Evolutionary conservation across 2,113 vertebrate species (phyloP).

Genomic region (Onychostruthus taczanowskii): DNA sequence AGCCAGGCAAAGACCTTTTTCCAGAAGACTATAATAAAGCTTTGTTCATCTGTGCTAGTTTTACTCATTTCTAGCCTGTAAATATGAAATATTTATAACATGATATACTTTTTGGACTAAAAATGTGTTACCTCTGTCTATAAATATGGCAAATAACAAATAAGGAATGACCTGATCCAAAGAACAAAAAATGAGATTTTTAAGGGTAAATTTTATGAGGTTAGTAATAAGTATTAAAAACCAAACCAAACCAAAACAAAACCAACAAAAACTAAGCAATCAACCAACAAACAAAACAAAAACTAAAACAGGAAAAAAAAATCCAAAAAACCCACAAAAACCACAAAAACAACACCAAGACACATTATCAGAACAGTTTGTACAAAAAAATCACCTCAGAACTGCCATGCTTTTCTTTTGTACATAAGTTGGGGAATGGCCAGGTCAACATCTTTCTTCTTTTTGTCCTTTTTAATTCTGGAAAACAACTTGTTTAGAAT

Average conservation of each 20-base stretch:
- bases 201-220: not conserved
- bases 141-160: not conserved
- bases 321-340: not conserved
- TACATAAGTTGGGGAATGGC: rapidly evolving
- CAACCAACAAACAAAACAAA: not conserved
- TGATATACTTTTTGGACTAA: not conserved
- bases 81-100: not conserved
- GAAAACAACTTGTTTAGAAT: not conserved
- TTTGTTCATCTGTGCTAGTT: not conserved
- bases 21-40: not conserved
- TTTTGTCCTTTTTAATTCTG: not conserved
- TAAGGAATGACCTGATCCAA: not conserved
- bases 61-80: not conserved
- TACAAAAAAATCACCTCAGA: rapidly evolving
- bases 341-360: not conserved
- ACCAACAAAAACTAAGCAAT: no score
- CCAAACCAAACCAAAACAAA: not conserved
- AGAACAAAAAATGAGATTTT: not conserved
- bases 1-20: not conserved
- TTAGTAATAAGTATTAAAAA: not conserved
- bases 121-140: not conserved
- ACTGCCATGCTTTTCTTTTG: not conserved
- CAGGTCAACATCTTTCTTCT: not conserved
- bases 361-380: not conserved
- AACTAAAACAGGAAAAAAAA: not conserved